Evolutionary conservation across 2,888 invertebrate genomes (phyloP).

Genomic region (Drosophila neotestacea): DNA sequence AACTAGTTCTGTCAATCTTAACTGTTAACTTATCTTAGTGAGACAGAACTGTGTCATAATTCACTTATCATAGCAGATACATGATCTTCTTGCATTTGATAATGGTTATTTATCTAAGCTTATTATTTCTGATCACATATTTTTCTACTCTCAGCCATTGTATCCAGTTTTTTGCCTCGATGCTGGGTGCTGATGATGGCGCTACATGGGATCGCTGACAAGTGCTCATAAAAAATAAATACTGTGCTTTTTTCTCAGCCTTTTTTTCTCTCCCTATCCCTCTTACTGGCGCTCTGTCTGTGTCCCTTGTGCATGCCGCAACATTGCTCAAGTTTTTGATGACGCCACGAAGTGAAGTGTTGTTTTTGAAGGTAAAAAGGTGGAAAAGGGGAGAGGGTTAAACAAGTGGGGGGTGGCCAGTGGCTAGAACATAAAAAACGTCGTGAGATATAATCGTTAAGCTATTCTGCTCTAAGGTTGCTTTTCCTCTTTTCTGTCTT

Average conservation of each 20-base stretch:
- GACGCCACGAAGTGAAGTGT: conserved; percentile 44
- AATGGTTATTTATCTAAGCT: conserved; percentile 11
- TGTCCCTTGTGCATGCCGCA: conserved; percentile 24
- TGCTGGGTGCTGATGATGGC: conserved; percentile 46
- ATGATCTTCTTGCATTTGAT: conserved; percentile 1
- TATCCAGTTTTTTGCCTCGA: conserved; percentile 9
- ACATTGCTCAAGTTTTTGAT: conserved; percentile 56
- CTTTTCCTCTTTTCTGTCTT: conserved; percentile 18
- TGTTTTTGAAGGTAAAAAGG: conserved; percentile 6
- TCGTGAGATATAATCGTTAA: conserved; percentile 69
- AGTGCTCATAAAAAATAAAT: conserved; percentile 75
- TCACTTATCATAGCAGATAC: neutral
- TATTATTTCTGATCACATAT: conserved; percentile 20
- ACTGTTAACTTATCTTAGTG: neutral
- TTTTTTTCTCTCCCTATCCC: conserved; percentile 4
- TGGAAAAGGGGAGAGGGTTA: neutral
- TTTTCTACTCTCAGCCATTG: conserved; percentile 40
- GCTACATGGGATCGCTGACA: conserved; percentile 72
- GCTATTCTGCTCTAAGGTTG: conserved; percentile 34
- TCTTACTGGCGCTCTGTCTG: neutral
- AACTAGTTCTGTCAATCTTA: neutral
- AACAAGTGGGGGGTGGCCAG: conserved; percentile 17
- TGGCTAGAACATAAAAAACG: conserved; percentile 59
- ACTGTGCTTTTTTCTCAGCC: conserved; percentile 57
- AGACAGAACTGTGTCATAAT: neutral